Base-by-base conservation (phyloP, 2,113 vertebrate species). In the Paratilapia polleni region DNA sequence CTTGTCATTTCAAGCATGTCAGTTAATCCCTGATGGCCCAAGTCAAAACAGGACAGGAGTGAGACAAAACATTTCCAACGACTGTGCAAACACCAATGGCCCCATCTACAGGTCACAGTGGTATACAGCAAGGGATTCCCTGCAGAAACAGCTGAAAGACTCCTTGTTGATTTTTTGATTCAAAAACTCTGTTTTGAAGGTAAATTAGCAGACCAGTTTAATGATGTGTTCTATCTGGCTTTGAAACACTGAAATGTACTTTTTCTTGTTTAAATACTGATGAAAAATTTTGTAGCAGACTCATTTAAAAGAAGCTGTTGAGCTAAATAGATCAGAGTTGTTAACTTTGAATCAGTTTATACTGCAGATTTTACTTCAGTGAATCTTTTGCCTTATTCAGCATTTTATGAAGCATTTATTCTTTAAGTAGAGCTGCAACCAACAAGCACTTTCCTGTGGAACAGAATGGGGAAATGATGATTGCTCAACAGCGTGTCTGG, bases 1-100 rank as follows among this genome's bases (percentile, higher is more conserved):
- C 17, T 62, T 58, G 75, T 70, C 80, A 83, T 80, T 73, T 87
- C 15, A 80, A 52, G 76, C 56, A 77, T 49, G 66, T 73, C 62
- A 73, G 26, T 58, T 59, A 70, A 80, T 85, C 78, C 84, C 68
- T 11, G 6, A 43, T 0, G 43, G 74, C 14, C 57, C 12, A 24
- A 73, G 73, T 82, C 56, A 52, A 57, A 77, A 31, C 75, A 24
- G 6, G 28, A 75, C 49, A 28, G 24, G 13, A 13, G 5, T 15
- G 26, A 68, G 47, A 19, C 43, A 11, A 9, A 52, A 14, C 12
- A 24, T 4, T 12, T 75, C 26, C 54, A 61, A 0, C 2, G 4
- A 0, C 6, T 22, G 58, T 47, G 20, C 24, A 7, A 8, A 56
- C 14, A 80, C 14, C 86, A 49, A 36, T 34, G 34, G 78, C 78